These are phyloP conservation scores for Leucoraja erinaceus DNA, from an alignment of 2,113 vertebrate genomes.

Conservation along the genomic window DNA sequence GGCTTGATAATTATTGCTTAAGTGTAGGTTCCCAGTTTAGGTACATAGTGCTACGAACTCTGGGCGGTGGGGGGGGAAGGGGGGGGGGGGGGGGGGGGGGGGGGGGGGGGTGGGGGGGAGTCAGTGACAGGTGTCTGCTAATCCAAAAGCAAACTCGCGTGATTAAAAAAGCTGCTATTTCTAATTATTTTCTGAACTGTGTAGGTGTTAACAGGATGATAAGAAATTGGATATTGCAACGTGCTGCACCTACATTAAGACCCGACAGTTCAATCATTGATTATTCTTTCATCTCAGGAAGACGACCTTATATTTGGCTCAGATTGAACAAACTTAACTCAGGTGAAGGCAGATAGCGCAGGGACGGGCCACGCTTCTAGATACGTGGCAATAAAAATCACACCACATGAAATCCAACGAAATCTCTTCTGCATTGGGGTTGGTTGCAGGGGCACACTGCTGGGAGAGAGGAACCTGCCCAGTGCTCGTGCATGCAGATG, in stretches of 20 bases:
- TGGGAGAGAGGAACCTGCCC: neutral
- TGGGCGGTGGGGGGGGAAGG: neutral
- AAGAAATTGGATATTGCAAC: slow-evolving; percentile 3
- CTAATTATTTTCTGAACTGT: neutral
- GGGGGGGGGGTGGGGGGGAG: neutral
- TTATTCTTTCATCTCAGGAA: neutral
- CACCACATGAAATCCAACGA: neutral
- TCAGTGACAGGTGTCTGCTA: slow-evolving; percentile 13
- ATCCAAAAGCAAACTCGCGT: neutral
- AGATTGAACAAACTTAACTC: neutral
- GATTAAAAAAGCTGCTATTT: slow-evolving; percentile 16
- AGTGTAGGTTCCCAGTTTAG: neutral
- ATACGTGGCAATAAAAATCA: neutral
- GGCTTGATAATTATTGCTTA: neutral
- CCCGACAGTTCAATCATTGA: neutral
- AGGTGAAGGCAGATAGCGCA: neutral
- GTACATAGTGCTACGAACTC: neutral
- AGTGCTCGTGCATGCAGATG: neutral
- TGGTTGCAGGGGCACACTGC: neutral
- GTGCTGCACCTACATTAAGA: neutral
- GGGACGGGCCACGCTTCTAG: neutral
- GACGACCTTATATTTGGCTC: neutral
- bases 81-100: neutral
- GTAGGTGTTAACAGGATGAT: neutral
- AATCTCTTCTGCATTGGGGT: neutral